phyloP scores from a whole-genome alignment of 2,888 invertebrate genomes.

The Phoenoteleia sp. region DNA sequence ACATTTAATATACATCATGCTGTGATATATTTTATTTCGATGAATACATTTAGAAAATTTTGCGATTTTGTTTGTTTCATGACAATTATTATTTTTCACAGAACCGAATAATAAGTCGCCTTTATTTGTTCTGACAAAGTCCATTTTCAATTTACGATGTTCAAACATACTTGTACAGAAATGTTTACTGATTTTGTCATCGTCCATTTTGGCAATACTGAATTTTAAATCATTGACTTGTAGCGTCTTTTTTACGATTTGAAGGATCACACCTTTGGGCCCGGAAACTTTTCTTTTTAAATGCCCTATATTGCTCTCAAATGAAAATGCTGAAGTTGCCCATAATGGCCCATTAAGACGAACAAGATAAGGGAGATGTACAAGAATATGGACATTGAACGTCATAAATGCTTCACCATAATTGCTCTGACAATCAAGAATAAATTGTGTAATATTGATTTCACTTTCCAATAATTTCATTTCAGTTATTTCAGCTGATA shows the following conservation, averaged over 20 bases:
- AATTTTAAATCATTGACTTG: constrained; percentile 27
- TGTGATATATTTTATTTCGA: background rate
- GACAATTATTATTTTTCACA: no score
- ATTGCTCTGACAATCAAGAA: constrained; percentile 37
- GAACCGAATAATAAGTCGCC: background rate
- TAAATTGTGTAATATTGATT: constrained; percentile 39
- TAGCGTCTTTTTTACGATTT: constrained; percentile 38
- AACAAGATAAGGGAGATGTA: constrained; percentile 21
- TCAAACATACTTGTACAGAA: constrained; percentile 25
- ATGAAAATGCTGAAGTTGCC: constrained; percentile 35
- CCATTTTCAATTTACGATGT: constrained; percentile 1
- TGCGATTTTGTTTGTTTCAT: background rate
- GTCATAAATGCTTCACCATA: constrained; percentile 53
- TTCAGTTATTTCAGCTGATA: constrained; percentile 39
- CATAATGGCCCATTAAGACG: constrained; percentile 43
- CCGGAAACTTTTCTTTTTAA: constrained; percentile 51
- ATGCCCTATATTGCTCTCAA: constrained; percentile 51
- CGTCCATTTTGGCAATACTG: background rate
- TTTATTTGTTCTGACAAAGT: constrained; percentile 9
- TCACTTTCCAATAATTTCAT: constrained; percentile 32
- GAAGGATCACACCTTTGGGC: constrained; percentile 48
- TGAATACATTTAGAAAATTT: constrained; percentile 29
- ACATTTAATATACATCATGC: background rate
- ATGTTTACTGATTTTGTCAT: no score
- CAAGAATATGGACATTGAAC: constrained; percentile 39